Base-by-base conservation (phyloP, 1,140 invertebrate species). In the Panulirus ornatus region DNA sequence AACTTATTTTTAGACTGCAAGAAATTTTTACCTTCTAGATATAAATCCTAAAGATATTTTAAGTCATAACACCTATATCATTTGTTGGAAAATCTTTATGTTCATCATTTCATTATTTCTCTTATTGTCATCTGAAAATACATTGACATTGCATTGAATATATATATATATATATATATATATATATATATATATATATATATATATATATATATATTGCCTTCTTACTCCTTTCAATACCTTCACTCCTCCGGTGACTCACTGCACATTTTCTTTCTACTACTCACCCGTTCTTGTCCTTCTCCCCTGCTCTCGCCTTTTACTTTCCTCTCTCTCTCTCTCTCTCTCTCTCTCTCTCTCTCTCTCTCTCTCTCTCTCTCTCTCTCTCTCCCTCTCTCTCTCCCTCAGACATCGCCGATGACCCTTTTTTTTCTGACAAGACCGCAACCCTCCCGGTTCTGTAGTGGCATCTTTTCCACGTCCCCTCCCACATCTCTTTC, bases 121-220 rank as follows among this genome's bases (percentile, higher is more conserved):
- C 9, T n/a, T 71, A 11, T 27, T 19, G 16, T 34, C 8, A 8
- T 71, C 27, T n/a, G 40, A 9, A 40, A 27, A 76, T 11, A 40
- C 73, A n/a, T n/a, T n/a, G n/a, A n/a, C n/a, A n/a, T n/a, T n/a
- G n/a, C n/a, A n/a, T n/a, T n/a, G n/a, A n/a, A 38, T 22, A 76
- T 38, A 76, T 38, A 76, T 38, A 76, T 38, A 76, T 38, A 76
- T 38, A 76, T 38, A 76, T 38, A 76, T 38, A 76, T 38, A 76
- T 27, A 71, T 27, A 71, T 27, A 71, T 27, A 71, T 9, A 34
- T 9, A 71, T 27, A 34, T 9, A n/a, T 27, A 71, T 30, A n/a
- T 9, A 71, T 30, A 34, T 71, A n/a, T n/a, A n/a, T n/a, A n/a
- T n/a, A n/a, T n/a, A n/a, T n/a, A n/a, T n/a, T n/a, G n/a, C n/a